Evolutionary conservation across 2,113 vertebrate species (phyloP), one percentile per base, ranked within the genome.

Genomic region (Cyanistes caeruleus): DNA sequence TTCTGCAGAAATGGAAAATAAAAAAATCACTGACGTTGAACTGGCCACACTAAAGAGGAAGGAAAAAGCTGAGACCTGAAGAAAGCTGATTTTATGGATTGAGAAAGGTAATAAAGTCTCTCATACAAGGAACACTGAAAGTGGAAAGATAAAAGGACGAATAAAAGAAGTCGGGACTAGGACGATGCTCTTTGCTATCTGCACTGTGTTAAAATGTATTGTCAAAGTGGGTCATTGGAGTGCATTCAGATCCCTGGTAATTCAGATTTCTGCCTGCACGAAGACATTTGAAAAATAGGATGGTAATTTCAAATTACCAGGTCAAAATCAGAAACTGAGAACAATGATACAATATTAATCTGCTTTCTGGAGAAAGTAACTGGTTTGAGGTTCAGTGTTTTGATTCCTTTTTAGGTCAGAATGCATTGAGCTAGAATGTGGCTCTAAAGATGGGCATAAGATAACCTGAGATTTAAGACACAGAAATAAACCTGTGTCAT

Each of bases 71-170:
- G 52, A 70, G n/a, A 46, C n/a, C 10, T 84, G 59, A 69, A 87
- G 30, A 87, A 89, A 70, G 19, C 35, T 82, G 56, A 64, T 12
- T 49, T 77, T 62, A 46, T 51, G 16, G 6, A 39, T 81, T 91
- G 43, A 70, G 67, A 77, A 87, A 63, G 39, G 7, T 63, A 75
- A 21, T 17, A 77, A 62, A 75, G 39, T 55, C 65, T 12, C 1
- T 0, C 1, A 1, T 58, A 63, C 7, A 11, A 58, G 46, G 56
- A 74, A 58, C 24, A 49, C 22, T 1, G 0, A 24, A 87, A 43
- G 5, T 56, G 24, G 39, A 81, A 87, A 69, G 37, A 49, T 59
- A 74, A 81, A 91, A 81, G 12, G 13, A 43, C 2, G 0, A 2
- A 21, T 87, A 55, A 52, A n/a, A 68, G 48, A 89, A 70, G 9